Conservation (phyloP, 2,797 vertebrate genomes). For the Pempheris klunzingeri region DNA sequence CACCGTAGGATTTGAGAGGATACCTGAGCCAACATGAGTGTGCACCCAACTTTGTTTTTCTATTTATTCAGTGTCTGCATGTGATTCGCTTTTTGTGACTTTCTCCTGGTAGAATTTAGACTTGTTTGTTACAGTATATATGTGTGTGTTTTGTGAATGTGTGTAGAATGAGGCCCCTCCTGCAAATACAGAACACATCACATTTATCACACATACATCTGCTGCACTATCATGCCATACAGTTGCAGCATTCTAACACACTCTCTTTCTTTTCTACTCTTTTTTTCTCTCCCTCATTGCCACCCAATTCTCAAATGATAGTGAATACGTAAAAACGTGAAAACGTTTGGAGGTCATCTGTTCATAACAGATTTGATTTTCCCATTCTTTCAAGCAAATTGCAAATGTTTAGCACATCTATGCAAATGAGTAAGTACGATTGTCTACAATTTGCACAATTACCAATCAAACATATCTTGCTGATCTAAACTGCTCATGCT, state of each 20-base stretch:
- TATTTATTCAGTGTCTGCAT: not conserved
- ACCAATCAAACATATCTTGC: not conserved
- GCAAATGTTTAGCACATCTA: no score
- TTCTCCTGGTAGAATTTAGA: not conserved
- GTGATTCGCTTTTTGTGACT: no score
- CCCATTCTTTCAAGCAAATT: no score
- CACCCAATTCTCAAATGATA: no score
- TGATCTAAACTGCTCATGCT: not conserved
- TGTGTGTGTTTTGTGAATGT: not conserved
- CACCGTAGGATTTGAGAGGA: no score
- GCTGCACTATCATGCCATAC: not conserved
- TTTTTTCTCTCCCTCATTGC: not conserved
- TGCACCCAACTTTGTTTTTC: not conserved
- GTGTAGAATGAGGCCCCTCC: not conserved
- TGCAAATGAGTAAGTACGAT: not conserved
- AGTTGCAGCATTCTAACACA: constrained; percentile 15
- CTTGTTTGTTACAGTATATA: not conserved
- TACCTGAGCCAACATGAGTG: not conserved
- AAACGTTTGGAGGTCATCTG: no score
- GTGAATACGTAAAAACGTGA: no score
- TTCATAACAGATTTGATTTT: no score
- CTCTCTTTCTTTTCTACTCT: constrained; percentile 9
- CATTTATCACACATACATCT: not conserved
- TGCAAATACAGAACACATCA: not conserved
- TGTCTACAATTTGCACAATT: not conserved